Evolutionary conservation across 2,888 invertebrate species (phyloP), one percentile per base, ranked within the genome.

Genomic region (Latrodectus hesperus): DNA sequence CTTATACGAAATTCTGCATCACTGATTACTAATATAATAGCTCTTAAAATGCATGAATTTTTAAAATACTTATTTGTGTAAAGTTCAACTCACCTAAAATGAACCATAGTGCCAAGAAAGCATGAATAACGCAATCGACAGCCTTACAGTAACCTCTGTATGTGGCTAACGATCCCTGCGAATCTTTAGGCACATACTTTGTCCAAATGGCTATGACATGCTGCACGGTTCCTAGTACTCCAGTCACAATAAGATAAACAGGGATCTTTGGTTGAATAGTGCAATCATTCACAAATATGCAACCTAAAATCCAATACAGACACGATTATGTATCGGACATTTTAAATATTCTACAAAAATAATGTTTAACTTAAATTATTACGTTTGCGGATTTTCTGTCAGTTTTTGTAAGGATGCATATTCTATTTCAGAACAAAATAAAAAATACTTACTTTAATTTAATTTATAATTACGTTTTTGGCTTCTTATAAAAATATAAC

Each of bases 201-300:
- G 87, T 87, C 87, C 87, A 87, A 8, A 87, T 53, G n/a, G 78
- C 38, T 6, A 87, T 76, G 78, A 77, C 17, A 78, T 87, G 87
- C 38, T 87, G 87, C n/a, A 87, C 0, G 2, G 82, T 87, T 73
- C 87, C 87, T 0, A 87, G 16, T 11, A 73, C 78, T 49, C 87
- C 87, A 17, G 78, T 26, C 38, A 82, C 82, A 12, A 87, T 70
- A 16, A 87, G 49, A 52, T 87, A 87, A 11, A 87, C 53, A 17
- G 87, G 87, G 38, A 87, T 83, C 38, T 87, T 87, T 9, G 87
- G 87, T 26, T 87, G 74, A 12, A 74, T 78, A 14, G 67, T 82
- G 53, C 87, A 87, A 14, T 87, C 82, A 49, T 83, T 68, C 10
- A 78, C 55, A 49, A 82, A 87, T 10, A 87, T 38, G 64, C 72